Evolutionary conservation across 2,113 vertebrate species (phyloP).

Genomic region (Nannospalax galili): DNA sequence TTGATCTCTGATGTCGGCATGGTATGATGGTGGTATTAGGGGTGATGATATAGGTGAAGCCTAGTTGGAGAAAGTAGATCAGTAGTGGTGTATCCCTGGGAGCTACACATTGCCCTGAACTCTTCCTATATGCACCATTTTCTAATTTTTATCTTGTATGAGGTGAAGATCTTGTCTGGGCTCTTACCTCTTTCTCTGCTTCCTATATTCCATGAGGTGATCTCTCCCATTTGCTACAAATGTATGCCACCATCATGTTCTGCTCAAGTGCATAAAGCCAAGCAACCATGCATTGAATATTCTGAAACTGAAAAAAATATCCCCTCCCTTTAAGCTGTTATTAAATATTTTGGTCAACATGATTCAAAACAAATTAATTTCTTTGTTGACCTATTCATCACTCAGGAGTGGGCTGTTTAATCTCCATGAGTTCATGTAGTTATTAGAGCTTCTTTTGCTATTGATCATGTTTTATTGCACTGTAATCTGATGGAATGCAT

Average conservation of each 20-base stretch:
- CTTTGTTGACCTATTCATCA: too few species aligned
- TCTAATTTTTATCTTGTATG: not conserved
- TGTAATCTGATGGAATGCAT: too few species aligned
- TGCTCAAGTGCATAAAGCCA: not conserved
- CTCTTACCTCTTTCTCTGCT: too few species aligned
- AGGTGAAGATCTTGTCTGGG: not conserved
- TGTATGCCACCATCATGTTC: not conserved
- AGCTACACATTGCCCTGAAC: not conserved
- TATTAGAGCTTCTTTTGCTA: too few species aligned
- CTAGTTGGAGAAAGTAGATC: not conserved
- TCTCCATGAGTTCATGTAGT: too few species aligned
- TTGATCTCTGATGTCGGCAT: not conserved
- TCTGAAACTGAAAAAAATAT: not conserved
- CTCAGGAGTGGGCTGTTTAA: not conserved
- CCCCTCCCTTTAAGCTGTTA: not conserved
- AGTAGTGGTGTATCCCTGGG: too few species aligned
- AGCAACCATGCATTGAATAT: too few species aligned
- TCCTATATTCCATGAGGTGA: not conserved
- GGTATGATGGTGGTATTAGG: not conserved
- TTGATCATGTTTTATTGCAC: too few species aligned
- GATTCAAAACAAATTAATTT: too few species aligned
- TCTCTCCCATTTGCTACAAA: not conserved
- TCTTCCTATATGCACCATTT: not conserved
- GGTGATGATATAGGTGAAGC: not conserved
- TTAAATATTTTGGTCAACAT: not conserved